These are phyloP conservation scores for Oryctes rhinoceros DNA, from an alignment of 1,140 invertebrate species.

Conservation along the genomic window DNA sequence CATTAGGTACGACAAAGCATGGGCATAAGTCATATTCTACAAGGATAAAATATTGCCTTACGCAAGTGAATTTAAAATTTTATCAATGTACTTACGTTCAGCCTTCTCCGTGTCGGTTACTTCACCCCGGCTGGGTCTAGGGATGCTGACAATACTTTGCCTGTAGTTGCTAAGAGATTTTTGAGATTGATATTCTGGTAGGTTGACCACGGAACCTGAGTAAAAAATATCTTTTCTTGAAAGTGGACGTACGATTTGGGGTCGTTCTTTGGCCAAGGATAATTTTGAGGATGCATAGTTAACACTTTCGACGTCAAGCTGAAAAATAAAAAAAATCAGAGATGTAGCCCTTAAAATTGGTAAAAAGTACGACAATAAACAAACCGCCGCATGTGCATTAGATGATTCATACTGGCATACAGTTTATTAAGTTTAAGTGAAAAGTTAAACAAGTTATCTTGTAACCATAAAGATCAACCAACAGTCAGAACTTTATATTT, in stretches of 20 bases:
- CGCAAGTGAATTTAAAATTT: too few species aligned
- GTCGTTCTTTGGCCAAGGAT: constrained; percentile 67
- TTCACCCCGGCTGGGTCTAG: constrained; percentile 58
- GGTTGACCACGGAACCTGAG: constrained; percentile 90
- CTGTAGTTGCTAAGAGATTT: constrained; percentile 89
- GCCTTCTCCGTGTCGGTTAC: constrained; percentile 71
- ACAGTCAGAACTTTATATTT: too few species aligned
- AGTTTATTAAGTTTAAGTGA: too few species aligned
- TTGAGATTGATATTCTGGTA: constrained; percentile 92
- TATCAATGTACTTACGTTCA: constrained; percentile 68
- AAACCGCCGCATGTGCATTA: too few species aligned
- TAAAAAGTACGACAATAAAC: too few species aligned
- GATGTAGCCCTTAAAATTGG: too few species aligned
- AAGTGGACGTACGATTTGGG: constrained; percentile 86
- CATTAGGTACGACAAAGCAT: constrained; percentile 79
- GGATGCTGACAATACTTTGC: constrained; percentile 67
- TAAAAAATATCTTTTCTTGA: constrained; percentile 99
- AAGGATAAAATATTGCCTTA: constrained; percentile 50
- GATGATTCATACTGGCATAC: too few species aligned
- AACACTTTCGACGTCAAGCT: constrained; percentile 58
- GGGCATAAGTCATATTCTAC: constrained; percentile 77
- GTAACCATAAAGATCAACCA: too few species aligned
- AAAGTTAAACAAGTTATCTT: too few species aligned
- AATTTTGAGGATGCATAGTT: constrained; percentile 61
- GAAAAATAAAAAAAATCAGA: constrained; percentile 44